Conservation (phyloP, 92 coral and sea anemone species). For the Umimayanthus chanpuru region DNA sequence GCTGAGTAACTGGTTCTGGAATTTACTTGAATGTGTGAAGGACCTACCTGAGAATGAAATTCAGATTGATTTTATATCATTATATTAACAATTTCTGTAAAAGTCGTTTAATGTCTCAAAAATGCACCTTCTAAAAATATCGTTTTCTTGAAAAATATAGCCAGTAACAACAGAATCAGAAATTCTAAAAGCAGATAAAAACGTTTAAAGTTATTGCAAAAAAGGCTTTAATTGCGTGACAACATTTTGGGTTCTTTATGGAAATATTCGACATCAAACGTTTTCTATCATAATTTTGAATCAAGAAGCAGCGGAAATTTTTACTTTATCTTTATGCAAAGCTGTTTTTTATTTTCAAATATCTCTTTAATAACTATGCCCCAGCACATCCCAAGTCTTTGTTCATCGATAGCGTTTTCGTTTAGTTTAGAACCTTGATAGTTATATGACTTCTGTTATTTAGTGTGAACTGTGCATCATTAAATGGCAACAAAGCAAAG, state of each 20-base stretch:
- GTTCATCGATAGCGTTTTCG: neutral
- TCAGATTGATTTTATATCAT: no score
- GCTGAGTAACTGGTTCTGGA: neutral
- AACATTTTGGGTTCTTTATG: no score
- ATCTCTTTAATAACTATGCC: neutral
- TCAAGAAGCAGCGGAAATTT: neutral
- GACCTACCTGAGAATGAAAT: neutral
- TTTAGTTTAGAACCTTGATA: conserved; percentile 25
- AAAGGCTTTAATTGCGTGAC: no score
- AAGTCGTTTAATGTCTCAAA: no score
- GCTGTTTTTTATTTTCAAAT: neutral
- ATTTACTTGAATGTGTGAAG: neutral
- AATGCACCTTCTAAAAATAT: no score
- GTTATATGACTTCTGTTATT: conserved; percentile 42
- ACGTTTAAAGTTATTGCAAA: no score
- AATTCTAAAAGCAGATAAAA: neutral
- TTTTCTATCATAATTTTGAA: no score
- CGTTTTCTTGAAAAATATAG: no score
- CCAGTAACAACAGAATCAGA: neutral
- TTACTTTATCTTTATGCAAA: no score
- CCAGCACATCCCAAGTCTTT: neutral
- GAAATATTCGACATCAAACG: no score
- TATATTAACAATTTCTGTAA: no score
- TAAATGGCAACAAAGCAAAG: conserved; percentile 12
- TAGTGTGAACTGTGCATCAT: conserved; percentile 38